Evolutionary conservation across 2,888 invertebrate genomes (phyloP), one percentile per base, ranked within the genome.

Genomic region (Drosophila peninsularis): DNA sequence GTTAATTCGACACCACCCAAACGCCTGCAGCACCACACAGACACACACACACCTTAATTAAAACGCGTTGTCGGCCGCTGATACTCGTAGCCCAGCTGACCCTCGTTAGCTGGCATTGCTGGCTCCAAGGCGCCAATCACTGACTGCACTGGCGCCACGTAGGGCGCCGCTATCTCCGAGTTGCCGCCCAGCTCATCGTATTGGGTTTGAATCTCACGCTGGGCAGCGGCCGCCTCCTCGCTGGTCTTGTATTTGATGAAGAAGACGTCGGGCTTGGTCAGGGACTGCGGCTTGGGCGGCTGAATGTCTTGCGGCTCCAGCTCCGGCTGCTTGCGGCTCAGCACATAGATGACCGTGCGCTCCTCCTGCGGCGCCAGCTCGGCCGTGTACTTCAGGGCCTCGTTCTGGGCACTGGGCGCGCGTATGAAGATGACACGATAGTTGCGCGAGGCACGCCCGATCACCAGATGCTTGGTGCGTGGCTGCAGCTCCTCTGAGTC

Each of bases 401-500:
- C 75, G 53, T 64, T 76, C 3, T 72, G 74, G 1, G 80, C 70
- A 13, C 75, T 66, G 37, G 92, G 92, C 13, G 92, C 91, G 54
- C 91, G 91, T 32, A 92, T 92, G 65, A 92, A 92, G 3, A 92
- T 90, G 5, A 92, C 91, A 5, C 92, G 91, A 68, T 92, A 92
- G 63, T 91, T 91, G 64, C 89, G 90, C 24, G 89, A 89, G 10
- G 91, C 80, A 3, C 90, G 90, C 14, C 92, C 92, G 21, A 92
- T 83, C 0, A 90, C 76, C 37, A 92, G 72, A 54, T 91, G 90
- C 50, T 90, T 90, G 3, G 63, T 80, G 5, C 55, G 62, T 0
- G 72, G 73, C 47, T 79, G 71, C 34, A 68, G 50, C 9, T 78
- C 80, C 6, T 91, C 89, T 3, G 79, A 78, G 44, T 92, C 92